Evolutionary conservation across 2,888 invertebrate species (phyloP).

Genomic region (Agriopis leucophaearia): DNA sequence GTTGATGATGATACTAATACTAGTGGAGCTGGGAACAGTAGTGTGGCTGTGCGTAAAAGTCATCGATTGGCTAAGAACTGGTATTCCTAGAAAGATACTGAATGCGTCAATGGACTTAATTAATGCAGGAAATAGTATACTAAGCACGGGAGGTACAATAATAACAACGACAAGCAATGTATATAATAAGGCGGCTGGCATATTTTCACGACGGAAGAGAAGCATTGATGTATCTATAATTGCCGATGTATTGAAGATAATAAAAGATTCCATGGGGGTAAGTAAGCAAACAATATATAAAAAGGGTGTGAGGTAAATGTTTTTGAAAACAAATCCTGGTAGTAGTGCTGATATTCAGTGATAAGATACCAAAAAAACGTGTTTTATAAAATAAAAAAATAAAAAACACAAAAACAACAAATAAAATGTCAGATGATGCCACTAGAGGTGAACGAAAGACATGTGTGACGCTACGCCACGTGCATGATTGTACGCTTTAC

Average conservation of each 20-base stretch:
- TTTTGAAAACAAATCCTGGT: no score
- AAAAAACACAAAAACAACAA: no score
- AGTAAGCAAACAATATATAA: background rate
- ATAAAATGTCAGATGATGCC: no score
- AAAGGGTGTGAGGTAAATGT: no score
- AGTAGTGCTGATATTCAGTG: no score
- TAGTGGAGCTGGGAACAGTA: slow-evolving; percentile 1
- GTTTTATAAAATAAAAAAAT: no score
- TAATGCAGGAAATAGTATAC: background rate
- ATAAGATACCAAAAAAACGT: no score
- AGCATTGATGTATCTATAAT: background rate
- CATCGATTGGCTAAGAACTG: background rate
- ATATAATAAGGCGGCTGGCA: no score
- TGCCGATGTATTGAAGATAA: background rate
- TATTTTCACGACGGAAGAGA: background rate
- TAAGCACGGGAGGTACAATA: background rate
- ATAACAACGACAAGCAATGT: background rate
- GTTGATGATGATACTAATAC: background rate
- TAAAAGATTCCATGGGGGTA: background rate
- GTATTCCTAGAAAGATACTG: background rate
- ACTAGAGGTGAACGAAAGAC: no score
- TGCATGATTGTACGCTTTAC: no score
- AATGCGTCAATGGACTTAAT: no score
- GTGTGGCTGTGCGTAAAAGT: background rate
- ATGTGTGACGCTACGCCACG: no score